phyloP scores from a whole-genome alignment of 2,113 vertebrate genomes.

The Phylloscopus whistleri region DNA sequence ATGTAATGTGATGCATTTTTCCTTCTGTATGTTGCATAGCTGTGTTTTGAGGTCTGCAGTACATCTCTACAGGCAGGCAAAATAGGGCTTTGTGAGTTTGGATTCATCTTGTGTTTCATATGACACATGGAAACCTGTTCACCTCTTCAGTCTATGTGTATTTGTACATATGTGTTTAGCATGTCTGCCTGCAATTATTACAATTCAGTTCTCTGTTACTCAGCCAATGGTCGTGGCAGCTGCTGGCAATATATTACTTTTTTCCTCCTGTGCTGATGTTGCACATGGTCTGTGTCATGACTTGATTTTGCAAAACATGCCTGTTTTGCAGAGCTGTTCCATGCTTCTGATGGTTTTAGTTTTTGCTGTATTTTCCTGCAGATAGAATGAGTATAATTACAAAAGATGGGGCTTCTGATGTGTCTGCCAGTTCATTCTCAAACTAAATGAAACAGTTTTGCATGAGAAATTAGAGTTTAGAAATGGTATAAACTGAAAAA shows the following conservation, averaged over 20 bases:
- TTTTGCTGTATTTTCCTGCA: not conserved
- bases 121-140: not conserved
- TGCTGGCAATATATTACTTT: not conserved
- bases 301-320: not conserved
- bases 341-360: not conserved
- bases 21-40: not conserved
- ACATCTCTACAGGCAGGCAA: not conserved
- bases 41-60: not conserved
- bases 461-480: not conserved
- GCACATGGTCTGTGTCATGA: not conserved
- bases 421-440: not conserved
- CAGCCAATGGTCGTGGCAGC: not conserved
- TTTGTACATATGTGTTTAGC: rapidly evolving
- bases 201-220: not conserved
- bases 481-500: not conserved
- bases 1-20: not conserved
- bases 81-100: not conserved
- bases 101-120: not conserved
- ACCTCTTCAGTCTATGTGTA: not conserved
- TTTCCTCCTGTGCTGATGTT: not conserved
- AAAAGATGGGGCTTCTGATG: not conserved
- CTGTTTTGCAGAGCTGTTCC: not conserved
- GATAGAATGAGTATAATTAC: not conserved
- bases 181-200: not conserved
- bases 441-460: not conserved